phyloP scores from a whole-genome alignment of 2,888 invertebrate genomes.

The Caenorhabditis sp. region DNA sequence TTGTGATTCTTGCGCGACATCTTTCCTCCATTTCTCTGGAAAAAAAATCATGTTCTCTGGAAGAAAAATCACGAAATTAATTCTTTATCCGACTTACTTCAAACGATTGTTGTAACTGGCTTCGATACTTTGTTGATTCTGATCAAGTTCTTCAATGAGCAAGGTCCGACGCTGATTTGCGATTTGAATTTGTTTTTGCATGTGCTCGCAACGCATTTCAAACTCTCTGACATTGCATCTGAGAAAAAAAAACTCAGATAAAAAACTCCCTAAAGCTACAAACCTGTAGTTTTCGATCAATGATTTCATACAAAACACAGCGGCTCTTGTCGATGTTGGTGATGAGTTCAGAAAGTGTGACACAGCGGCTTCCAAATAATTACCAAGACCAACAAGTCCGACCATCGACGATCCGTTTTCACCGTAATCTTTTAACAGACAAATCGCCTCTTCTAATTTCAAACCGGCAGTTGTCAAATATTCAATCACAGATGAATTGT shows the following conservation, averaged over 20 bases:
- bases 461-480: constrained; percentile 54
- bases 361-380: constrained; percentile 51
- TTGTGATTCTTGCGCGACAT: constrained; percentile 43
- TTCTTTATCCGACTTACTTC: constrained; percentile 24
- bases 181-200: constrained; percentile 56
- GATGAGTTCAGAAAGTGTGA: constrained; percentile 42
- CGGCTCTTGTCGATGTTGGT: constrained; percentile 48
- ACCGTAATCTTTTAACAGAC: constrained; percentile 31
- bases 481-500: constrained; percentile 56
- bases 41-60: constrained; percentile 2
- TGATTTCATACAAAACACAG: constrained; percentile 53
- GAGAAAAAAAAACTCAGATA: constrained; percentile 9
- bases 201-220: constrained; percentile 49
- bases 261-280: no score
- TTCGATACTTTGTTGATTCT: constrained; percentile 57
- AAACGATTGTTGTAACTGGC: constrained; percentile 53
- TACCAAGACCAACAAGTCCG: constrained; percentile 48
- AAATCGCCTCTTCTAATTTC: constrained; percentile 53
- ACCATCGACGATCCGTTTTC: constrained; percentile 46
- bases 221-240: constrained; percentile 47
- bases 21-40: constrained; percentile 56
- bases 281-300: constrained; percentile 54
- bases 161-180: constrained; percentile 56
- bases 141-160: constrained; percentile 58
- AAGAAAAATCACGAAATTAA: no score